Conservation (phyloP, 2,797 vertebrate species). For the Rhabdophis nuchalis region DNA sequence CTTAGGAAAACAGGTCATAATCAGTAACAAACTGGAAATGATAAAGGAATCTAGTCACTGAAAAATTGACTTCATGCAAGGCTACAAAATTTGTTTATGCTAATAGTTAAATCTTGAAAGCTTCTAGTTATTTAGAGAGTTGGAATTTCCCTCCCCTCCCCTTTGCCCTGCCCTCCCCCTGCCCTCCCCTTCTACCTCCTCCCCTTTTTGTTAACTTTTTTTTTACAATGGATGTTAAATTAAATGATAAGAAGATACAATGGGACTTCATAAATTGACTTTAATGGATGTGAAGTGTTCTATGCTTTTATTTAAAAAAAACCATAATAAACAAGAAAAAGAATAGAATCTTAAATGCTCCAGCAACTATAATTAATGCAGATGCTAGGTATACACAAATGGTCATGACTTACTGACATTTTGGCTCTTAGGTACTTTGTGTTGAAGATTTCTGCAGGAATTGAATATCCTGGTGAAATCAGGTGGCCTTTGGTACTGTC, state of each 20-base stretch:
- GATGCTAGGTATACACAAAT: background rate
- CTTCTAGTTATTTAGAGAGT: background rate
- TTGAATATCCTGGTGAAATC: conserved; percentile 93
- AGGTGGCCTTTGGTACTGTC: conserved; percentile 90
- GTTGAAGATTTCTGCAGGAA: conserved; percentile 96
- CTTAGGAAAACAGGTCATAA: background rate
- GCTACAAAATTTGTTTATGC: background rate
- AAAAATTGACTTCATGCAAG: background rate
- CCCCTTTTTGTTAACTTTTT: background rate
- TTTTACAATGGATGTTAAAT: background rate
- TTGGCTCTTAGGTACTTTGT: conserved; percentile 86
- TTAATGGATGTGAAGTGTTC: background rate
- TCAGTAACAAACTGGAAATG: background rate
- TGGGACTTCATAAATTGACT: background rate
- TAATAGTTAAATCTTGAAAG: background rate
- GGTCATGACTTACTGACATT: background rate
- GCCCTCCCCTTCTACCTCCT: background rate
- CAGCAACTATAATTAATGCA: conserved; percentile 3
- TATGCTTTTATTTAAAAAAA: background rate
- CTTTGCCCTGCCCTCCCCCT: background rate
- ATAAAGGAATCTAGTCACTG: background rate
- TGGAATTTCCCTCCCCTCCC: background rate
- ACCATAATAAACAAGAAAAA: background rate
- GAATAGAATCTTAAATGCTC: background rate
- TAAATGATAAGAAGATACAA: background rate